Evolutionary conservation across 2,113 vertebrate species (phyloP).

Genomic region (Montifringilla adamsi): DNA sequence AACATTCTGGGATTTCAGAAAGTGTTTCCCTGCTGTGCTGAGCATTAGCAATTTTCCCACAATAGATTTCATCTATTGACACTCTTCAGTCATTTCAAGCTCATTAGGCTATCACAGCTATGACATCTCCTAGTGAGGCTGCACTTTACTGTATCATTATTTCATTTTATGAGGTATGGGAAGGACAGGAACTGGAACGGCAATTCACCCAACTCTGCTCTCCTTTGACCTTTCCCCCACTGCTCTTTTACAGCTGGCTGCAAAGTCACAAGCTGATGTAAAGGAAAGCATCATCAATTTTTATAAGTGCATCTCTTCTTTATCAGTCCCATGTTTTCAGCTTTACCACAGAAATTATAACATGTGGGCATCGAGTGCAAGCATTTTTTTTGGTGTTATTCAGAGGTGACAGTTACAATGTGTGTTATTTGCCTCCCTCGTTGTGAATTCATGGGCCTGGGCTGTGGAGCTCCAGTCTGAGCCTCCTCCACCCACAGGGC

Average conservation of each 20-base stretch:
- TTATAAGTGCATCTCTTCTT: background rate
- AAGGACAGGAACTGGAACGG: background rate
- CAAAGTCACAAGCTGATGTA: background rate
- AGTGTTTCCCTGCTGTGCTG: conserved; percentile 14
- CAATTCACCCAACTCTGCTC: background rate
- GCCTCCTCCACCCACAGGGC: background rate
- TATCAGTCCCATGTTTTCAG: background rate
- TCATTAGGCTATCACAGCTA: conserved; percentile 21
- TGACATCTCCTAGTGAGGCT: conserved; percentile 8
- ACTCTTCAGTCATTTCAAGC: conserved; percentile 24
- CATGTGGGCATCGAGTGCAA: background rate
- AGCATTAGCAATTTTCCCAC: conserved; percentile 29
- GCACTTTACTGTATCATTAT: background rate
- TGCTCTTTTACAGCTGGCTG: background rate
- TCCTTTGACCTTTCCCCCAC: background rate
- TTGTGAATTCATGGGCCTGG: background rate
- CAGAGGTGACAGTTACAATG: background rate
- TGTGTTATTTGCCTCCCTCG: background rate
- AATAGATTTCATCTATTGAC: conserved; percentile 27
- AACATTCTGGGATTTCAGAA: conserved; percentile 22
- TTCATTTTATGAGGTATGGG: background rate
- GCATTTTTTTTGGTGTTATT: background rate
- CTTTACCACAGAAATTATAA: background rate
- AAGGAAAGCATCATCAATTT: background rate
- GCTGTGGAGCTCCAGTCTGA: accelerated